Base-by-base conservation (phyloP, 2,113 vertebrate genomes). In the Phaethon lepturus region DNA sequence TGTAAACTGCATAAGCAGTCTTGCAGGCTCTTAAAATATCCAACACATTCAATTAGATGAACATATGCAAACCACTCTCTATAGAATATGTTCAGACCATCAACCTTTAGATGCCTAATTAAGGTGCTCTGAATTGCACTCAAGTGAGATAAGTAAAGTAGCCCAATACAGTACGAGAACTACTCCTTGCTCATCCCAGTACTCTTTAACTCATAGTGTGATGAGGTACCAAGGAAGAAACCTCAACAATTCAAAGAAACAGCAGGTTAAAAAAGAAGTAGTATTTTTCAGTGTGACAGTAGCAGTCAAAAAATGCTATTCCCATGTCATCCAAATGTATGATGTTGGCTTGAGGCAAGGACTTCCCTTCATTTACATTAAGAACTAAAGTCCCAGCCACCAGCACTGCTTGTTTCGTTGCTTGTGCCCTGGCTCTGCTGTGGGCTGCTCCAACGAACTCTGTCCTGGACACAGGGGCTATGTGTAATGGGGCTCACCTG, bases 331-430 rank as follows among this genome's bases (percentile, higher is more conserved):
- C 25, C 31, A 35, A 76, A 76, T 15, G 25, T 2, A 47, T 13
- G 29, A 44, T 0, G 0, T 1, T 4, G 5, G 33, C 40, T 47
- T 40, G 24, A 81, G 55, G 45, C 11, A 29, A 24, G 18, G n/a
- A 56, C 23, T n/a, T 31, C 22, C 42, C 52, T 63, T n/a, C 31
- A 19, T 40, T 42, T 40, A 22, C 28, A 15, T 3, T 18, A 17
- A n/a, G 53, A 24, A 47, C 15, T 25, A 40, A 75, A 84, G 38
- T 10, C 23, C 6, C 47, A 47, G 66, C 11, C 4, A 4, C 49
- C 26, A 77, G 45, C 50, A 52, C 16, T 5, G 1, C 29, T 29
- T 22, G 26, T 9, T 12, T 63, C 64, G 35, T 58, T 31, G 24
- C 64, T 84, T 0, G 0, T 29, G 24, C 29, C 29, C 29, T 49